These are phyloP conservation scores for Scolopax rusticola DNA, from an alignment of 2,797 vertebrate genomes.

Conservation along the genomic window DNA sequence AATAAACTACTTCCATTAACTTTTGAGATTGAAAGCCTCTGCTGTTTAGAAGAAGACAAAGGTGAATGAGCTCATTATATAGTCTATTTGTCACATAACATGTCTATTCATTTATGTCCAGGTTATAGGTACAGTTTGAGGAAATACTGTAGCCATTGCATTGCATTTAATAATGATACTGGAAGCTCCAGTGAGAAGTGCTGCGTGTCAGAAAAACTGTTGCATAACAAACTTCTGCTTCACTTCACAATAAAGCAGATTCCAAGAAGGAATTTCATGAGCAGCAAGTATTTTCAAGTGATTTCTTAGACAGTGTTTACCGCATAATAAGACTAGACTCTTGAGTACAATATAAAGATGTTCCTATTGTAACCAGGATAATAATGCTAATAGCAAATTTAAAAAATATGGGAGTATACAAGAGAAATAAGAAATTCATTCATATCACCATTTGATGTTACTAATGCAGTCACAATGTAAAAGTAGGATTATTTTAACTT, in stretches of 20 bases:
- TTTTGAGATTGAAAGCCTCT: slow-evolving; percentile 1
- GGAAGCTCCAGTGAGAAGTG: not conserved
- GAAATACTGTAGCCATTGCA: not conserved
- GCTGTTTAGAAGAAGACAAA: not conserved
- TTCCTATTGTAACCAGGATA: not conserved
- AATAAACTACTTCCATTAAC: slow-evolving; percentile 24
- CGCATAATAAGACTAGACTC: not conserved
- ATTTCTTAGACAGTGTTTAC: slow-evolving; percentile 24
- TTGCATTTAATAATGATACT: not conserved
- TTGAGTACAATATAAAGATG: slow-evolving; percentile 6
- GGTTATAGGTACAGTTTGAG: not conserved
- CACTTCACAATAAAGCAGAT: not conserved
- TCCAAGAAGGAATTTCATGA: slow-evolving; percentile 12
- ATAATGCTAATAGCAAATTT: not conserved
- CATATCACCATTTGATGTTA: not conserved
- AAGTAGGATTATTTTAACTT: not conserved
- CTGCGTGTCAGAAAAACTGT: not conserved
- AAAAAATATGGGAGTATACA: not conserved
- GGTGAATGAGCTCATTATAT: not conserved
- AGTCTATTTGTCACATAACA: not conserved
- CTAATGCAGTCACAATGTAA: not conserved
- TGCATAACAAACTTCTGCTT: not conserved
- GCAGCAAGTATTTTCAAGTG: slow-evolving; percentile 3
- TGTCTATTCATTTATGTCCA: not conserved
- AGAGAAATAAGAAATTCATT: not conserved